Percentiles rank a stretch among this genome's conserved stretches.
Conservation (phyloP, 2,888 invertebrate species). For the Oeneis ivallda region DNA sequence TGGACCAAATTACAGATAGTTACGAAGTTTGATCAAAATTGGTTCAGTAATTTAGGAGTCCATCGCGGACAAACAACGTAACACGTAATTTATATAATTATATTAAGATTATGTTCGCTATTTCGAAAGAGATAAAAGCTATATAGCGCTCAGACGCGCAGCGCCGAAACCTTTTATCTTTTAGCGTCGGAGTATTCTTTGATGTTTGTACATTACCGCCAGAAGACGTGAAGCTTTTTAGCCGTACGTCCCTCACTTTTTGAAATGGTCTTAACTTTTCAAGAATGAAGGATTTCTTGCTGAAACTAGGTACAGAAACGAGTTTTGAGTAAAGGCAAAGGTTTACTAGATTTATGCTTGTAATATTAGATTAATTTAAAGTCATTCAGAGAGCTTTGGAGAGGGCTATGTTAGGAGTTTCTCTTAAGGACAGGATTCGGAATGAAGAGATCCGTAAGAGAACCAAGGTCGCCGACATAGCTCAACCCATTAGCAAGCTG, state of each 20-base stretch:
- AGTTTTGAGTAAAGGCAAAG: not conserved
- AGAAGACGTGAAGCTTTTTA: not conserved
- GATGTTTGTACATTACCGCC: constrained; percentile 5
- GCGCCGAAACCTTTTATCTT: constrained; percentile 16
- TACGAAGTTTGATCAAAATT: no score
- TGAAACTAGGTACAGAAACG: not conserved
- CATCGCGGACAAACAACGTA: no score
- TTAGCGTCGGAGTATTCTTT: not conserved
- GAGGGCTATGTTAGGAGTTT: no score
- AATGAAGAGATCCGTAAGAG: no score
- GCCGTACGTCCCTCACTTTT: not conserved
- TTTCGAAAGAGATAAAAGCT: not conserved
- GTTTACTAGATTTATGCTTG: not conserved
- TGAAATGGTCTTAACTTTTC: not conserved
- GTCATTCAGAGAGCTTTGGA: no score
- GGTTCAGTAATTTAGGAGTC: no score
- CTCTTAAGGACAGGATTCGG: no score
- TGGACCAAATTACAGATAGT: no score
- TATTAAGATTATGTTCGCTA: not conserved
- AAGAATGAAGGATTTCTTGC: not conserved
- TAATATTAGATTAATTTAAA: no score
- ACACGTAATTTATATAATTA: no score
- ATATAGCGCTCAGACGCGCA: not conserved
- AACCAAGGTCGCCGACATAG: no score
- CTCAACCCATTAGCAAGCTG: no score